A percentile compares a stretch with the other conserved stretches of the same genome.
These are phyloP conservation scores for Drosophila saltans DNA, from an alignment of 1,140 invertebrate genomes.

Conservation along the genomic window DNA sequence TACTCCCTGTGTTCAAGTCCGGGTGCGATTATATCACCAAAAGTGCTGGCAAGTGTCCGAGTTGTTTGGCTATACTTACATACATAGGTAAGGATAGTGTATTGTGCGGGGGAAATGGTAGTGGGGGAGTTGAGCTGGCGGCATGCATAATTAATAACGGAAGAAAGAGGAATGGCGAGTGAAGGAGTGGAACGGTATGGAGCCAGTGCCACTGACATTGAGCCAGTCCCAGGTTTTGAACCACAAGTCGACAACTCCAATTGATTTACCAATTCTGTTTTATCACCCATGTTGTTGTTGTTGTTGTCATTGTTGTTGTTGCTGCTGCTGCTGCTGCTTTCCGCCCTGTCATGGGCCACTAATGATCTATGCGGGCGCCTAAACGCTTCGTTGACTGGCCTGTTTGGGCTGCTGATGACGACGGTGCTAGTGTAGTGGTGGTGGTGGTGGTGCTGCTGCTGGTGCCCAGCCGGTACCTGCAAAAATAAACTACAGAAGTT, in stretches of 20 bases:
- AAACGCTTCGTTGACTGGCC: constrained; percentile 28
- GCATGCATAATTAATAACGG: constrained; percentile 63
- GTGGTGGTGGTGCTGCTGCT: background rate
- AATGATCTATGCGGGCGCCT: constrained; percentile 61
- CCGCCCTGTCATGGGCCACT: constrained; percentile 48
- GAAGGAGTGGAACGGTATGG: background rate
- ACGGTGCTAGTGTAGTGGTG: background rate
- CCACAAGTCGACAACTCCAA: constrained; percentile 33
- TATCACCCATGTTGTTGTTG: constrained; percentile 18
- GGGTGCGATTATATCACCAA: constrained; percentile 57
- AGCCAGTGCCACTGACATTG: constrained; percentile 20
- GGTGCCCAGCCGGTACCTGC: constrained; percentile 49
- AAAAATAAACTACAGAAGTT: constrained; percentile 56
- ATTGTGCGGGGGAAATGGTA: background rate
- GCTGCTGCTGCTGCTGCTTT: constrained; percentile 8
- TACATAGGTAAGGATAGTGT: background rate
- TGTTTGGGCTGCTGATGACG: constrained; percentile 1
- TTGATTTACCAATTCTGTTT: constrained; percentile 48
- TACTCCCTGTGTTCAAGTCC: constrained; percentile 44
- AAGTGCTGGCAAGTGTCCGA: constrained; percentile 27
- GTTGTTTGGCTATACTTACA: no score
- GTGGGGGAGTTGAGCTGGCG: constrained; percentile 19
- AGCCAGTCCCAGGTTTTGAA: constrained; percentile 12
- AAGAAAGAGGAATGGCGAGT: constrained; percentile 34
- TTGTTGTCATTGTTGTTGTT: constrained; percentile 23